Evolutionary conservation across 2,888 invertebrate species (phyloP).

Genomic region (Fragum whitleyi): DNA sequence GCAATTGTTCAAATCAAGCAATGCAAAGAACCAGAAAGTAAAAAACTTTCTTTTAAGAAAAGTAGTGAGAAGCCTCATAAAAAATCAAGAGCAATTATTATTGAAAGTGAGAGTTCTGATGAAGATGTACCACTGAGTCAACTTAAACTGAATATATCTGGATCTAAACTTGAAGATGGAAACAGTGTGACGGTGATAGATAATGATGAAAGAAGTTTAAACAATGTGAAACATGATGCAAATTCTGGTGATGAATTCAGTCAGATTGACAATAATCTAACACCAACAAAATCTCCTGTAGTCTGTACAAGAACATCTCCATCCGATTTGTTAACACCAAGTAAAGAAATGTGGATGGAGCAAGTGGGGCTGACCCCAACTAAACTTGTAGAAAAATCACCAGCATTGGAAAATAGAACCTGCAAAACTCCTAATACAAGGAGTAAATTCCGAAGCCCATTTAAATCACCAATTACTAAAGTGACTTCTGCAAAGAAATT

Average conservation of each 20-base stretch:
- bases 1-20: neutral
- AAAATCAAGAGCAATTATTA: neutral
- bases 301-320: neutral
- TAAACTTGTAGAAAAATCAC: slow-evolving; percentile 38
- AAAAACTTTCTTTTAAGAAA: neutral
- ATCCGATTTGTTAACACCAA: slow-evolving; percentile 32
- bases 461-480: slow-evolving; percentile 36
- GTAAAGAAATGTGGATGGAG: slow-evolving; percentile 53
- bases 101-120: slow-evolving; percentile 25
- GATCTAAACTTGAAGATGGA: neutral
- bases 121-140: slow-evolving; percentile 42
- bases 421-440: slow-evolving; percentile 23
- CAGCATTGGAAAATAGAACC: slow-evolving; percentile 19
- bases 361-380: slow-evolving; percentile 60
- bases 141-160: neutral
- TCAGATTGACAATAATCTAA: neutral
- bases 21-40: neutral
- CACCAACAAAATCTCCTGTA: neutral
- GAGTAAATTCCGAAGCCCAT: slow-evolving; percentile 18
- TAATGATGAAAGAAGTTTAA: no score
- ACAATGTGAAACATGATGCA: neutral
- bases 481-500: slow-evolving; percentile 48
- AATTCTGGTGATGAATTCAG: neutral
- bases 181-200: neutral
- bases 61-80: neutral